phyloP scores from a whole-genome alignment of 2,797 vertebrate species.

The Spatula clypeata region DNA sequence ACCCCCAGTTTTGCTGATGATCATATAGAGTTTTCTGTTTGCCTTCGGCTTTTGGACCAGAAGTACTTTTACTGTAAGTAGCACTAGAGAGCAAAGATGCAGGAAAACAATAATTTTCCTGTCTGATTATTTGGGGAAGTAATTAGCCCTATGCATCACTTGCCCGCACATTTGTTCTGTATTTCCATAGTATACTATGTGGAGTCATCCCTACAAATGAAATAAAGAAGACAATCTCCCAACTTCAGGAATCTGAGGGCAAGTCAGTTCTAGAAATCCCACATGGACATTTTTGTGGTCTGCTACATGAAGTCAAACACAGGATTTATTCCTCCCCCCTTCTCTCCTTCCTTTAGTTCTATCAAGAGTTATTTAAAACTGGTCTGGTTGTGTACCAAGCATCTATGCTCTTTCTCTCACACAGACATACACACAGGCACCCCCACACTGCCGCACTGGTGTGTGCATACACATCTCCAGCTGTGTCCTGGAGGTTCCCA shows the following conservation, averaged over 20 bases:
- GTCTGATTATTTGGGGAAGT: not conserved
- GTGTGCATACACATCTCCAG: conserved; percentile 57
- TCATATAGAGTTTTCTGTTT: not conserved
- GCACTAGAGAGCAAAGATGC: not conserved
- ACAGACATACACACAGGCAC: rapidly evolving
- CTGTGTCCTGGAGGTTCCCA: conserved; percentile 68
- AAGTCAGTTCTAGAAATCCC: not conserved
- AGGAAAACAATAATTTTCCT: not conserved
- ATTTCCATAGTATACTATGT: not conserved
- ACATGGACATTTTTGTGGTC: not conserved
- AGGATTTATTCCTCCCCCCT: not conserved
- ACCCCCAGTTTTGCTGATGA: not conserved
- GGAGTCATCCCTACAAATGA: not conserved
- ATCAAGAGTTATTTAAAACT: not conserved
- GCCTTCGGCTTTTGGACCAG: not conserved
- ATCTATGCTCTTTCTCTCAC: not conserved
- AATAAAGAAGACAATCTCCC: not conserved
- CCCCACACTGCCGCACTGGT: not conserved
- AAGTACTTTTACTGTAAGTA: not conserved
- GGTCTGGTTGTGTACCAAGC: not conserved
- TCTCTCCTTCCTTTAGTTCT: not conserved
- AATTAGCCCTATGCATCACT: not conserved
- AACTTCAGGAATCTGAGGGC: not conserved
- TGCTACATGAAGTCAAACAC: not conserved
- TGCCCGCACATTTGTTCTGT: not conserved